A percentile compares a stretch with the other conserved stretches of the same genome.
These are phyloP conservation scores for Antechinus stuartii DNA, from an alignment of 2,113 vertebrate genomes.

Conservation along the genomic window DNA sequence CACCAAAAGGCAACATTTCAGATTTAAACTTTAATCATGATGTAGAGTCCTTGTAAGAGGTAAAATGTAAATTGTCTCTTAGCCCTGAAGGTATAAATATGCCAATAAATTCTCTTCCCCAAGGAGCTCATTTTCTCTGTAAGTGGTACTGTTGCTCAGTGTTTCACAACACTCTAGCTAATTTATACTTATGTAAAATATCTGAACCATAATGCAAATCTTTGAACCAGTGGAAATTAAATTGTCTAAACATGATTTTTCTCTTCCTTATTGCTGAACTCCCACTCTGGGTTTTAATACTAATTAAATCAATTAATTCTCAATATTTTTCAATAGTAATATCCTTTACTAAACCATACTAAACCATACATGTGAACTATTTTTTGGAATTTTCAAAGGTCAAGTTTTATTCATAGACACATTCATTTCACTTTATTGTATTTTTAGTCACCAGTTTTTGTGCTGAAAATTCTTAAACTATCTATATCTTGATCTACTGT, in stretches of 20 bases:
- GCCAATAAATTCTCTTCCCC: not conserved
- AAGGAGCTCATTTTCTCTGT: conserved; percentile 32
- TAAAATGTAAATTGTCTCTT: conserved; percentile 17
- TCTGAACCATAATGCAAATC: conserved; percentile 65
- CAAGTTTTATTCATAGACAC: conserved; percentile 68
- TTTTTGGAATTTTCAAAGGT: conserved; percentile 64
- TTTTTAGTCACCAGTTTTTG: conserved; percentile 65
- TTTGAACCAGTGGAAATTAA: conserved; percentile 74
- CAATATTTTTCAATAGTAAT: conserved; percentile 44
- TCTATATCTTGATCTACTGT: conserved; percentile 64
- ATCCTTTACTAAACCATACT: conserved; percentile 35
- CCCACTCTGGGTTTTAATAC: conserved; percentile 71
- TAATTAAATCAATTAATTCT: conserved; percentile 83
- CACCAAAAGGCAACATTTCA: conserved; percentile 1
- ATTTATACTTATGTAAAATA: conserved; percentile 75
- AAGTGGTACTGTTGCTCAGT: conserved; percentile 13
- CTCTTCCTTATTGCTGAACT: conserved; percentile 68
- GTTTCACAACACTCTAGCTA: conserved; percentile 72
- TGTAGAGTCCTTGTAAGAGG: not conserved
- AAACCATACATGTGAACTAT: conserved; percentile 37
- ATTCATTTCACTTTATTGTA: conserved; percentile 69
- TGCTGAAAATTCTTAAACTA: not conserved
- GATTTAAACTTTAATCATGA: not conserved
- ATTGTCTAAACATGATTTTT: conserved; percentile 67
- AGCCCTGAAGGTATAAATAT: not conserved